These are phyloP conservation scores for Pteria penguin DNA, from an alignment of 2,888 invertebrate species.

Conservation along the genomic window DNA sequence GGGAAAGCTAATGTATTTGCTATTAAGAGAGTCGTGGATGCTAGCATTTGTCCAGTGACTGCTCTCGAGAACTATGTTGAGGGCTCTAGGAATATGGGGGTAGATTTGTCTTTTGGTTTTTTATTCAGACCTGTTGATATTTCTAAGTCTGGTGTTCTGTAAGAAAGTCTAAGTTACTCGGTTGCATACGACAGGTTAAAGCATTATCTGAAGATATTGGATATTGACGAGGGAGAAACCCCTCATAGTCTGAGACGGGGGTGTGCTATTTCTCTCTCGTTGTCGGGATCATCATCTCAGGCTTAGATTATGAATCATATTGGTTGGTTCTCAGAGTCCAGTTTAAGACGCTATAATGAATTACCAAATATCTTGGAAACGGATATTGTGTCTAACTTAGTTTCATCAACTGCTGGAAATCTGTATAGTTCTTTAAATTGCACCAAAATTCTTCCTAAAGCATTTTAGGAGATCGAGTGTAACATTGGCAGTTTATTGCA, in stretches of 20 bases:
- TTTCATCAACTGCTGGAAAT: too few relatives aligned
- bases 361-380: too few relatives aligned
- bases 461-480: too few relatives aligned
- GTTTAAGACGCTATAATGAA: conserved; percentile 26
- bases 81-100: conserved; percentile 1
- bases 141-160: conserved; percentile 10
- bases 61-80: conserved; percentile 19
- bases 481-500: too few relatives aligned
- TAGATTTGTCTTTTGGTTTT: conserved; percentile 22
- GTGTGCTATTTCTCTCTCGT: conserved; percentile 23
- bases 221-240: conserved; percentile 25
- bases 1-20: conserved; percentile 27
- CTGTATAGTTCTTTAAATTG: too few relatives aligned
- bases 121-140: conserved; percentile 26
- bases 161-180: neutral
- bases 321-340: conserved; percentile 22
- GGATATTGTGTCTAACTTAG: too few relatives aligned
- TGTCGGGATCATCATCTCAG: conserved; percentile 8
- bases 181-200: conserved; percentile 13
- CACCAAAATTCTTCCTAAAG: too few relatives aligned
- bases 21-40: neutral
- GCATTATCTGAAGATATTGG: conserved; percentile 15
- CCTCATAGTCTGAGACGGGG: conserved; percentile 24
- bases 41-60: conserved; percentile 8
- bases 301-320: conserved; percentile 27